These are phyloP conservation scores for Chamaea fasciata DNA, from an alignment of 2,113 vertebrate species.

Conservation along the genomic window DNA sequence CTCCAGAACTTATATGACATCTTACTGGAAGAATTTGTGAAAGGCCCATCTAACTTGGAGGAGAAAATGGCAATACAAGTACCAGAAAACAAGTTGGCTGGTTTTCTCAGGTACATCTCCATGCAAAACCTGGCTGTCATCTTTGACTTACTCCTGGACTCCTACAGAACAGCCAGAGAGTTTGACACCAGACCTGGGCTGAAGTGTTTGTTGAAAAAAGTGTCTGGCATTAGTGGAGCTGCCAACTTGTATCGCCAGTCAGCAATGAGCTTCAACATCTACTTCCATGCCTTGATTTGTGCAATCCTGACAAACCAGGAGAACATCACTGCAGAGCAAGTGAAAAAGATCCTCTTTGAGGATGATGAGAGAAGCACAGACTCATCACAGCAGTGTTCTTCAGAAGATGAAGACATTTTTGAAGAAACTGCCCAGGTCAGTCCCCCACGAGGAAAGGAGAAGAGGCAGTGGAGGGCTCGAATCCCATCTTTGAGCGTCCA, in stretches of 20 bases:
- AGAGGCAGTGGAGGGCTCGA: constrained; percentile 84
- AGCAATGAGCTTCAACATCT: constrained; percentile 96
- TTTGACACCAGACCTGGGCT: constrained; percentile 94
- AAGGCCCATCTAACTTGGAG: constrained; percentile 78
- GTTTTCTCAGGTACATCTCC: constrained; percentile 96
- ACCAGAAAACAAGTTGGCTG: constrained; percentile 80
- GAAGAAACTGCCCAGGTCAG: constrained; percentile 97
- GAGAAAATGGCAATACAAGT: constrained; percentile 75
- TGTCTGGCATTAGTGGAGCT: constrained; percentile 90
- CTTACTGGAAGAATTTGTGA: constrained; percentile 92
- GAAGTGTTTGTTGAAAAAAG: constrained; percentile 96
- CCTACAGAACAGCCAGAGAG: constrained; percentile 90
- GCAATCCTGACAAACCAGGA: constrained; percentile 89
- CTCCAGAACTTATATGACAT: constrained; percentile 96
- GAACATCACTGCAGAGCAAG: constrained; percentile 85
- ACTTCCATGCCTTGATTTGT: constrained; percentile 89
- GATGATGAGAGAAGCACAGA: constrained; percentile 90
- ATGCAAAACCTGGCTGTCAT: constrained; percentile 96
- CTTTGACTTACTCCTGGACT: constrained; percentile 95
- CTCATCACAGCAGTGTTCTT: constrained; percentile 91
- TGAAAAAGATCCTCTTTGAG: constrained; percentile 91
- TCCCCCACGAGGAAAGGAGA: constrained; percentile 86
- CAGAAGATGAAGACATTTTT: constrained; percentile 97
- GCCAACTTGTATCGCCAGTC: constrained; percentile 97
- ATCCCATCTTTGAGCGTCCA: constrained; percentile 86